Conservation (phyloP, 2,888 invertebrate species). For the Drosophila birchii region DNA sequence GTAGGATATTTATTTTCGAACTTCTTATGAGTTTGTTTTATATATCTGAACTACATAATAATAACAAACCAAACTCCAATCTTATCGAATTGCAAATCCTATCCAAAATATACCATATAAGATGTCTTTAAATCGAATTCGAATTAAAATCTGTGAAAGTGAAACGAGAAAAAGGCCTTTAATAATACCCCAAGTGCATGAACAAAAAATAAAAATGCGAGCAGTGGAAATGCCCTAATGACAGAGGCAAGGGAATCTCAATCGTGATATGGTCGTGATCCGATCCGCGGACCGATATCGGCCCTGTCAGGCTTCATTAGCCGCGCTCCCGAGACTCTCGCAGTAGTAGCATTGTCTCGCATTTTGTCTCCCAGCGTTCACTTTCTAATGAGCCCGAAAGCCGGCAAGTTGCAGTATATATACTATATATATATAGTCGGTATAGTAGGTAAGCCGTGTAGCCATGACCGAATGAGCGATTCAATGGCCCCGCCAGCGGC, state of each 20-base stretch:
- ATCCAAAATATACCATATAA: neutral
- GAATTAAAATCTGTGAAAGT: constrained; percentile 23
- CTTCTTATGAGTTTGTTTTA: neutral
- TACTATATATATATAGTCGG: constrained; percentile 9
- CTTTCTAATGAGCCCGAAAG: constrained; percentile 71
- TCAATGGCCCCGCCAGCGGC: constrained; percentile 63
- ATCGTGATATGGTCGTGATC: constrained; percentile 37
- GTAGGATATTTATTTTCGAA: neutral
- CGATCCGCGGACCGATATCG: constrained; percentile 36
- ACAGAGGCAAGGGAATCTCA: constrained; percentile 42
- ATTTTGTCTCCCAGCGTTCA: constrained; percentile 68
- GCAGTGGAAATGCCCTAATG: constrained; percentile 42
- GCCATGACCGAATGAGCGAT: constrained; percentile 73
- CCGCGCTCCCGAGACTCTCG: constrained; percentile 42
- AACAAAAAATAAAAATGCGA: constrained; percentile 6
- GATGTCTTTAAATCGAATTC: neutral
- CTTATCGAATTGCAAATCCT: neutral
- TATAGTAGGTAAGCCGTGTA: constrained; percentile 45
- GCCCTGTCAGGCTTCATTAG: constrained; percentile 48
- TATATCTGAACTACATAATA: neutral
- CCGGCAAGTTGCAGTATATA: constrained; percentile 26
- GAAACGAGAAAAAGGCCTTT: constrained; percentile 13
- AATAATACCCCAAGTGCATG: constrained; percentile 19
- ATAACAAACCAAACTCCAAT: neutral
- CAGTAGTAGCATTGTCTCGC: constrained; percentile 40